phyloP scores from a whole-genome alignment of 2,888 invertebrate species.

The Formica aserva region DNA sequence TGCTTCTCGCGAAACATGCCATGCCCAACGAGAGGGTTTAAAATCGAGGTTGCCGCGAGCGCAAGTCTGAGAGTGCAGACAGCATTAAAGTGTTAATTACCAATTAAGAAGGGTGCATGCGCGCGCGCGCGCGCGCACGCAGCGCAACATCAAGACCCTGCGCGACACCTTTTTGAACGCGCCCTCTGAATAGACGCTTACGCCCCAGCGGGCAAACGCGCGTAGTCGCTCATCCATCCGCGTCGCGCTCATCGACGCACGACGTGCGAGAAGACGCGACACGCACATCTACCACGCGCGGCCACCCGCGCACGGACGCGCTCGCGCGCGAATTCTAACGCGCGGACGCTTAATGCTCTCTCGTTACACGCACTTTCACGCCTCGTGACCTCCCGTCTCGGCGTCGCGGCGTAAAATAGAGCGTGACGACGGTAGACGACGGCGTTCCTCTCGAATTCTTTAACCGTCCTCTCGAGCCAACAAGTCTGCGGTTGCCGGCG shows the following conservation, averaged over 20 bases:
- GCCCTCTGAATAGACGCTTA: conserved; percentile 84
- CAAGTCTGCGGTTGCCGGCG: conserved; percentile 8
- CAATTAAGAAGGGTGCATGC: conserved; percentile 84
- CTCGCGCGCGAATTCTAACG: conserved; percentile 59
- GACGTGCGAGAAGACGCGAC: conserved; percentile 59
- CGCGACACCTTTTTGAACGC: conserved; percentile 84
- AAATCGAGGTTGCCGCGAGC: conserved; percentile 64
- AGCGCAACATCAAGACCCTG: conserved; percentile 81
- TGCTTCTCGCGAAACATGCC: conserved; percentile 25
- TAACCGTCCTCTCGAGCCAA: conserved; percentile 62
- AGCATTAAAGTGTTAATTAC: conserved; percentile 85
- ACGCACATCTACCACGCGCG: conserved; percentile 61
- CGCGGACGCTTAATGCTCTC: conserved; percentile 75
- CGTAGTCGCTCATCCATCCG: conserved; percentile 76
- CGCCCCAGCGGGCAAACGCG: conserved; percentile 82
- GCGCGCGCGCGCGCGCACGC: conserved; percentile 32
- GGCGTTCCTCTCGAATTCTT: conserved; percentile 72
- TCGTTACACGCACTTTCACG: conserved; percentile 80
- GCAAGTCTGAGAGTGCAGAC: conserved; percentile 79
- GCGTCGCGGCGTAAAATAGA: conserved; percentile 70
- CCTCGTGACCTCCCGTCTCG: conserved; percentile 69
- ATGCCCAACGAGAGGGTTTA: conserved; percentile 12
- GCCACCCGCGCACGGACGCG: conserved; percentile 47
- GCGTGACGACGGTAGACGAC: conserved; percentile 56
- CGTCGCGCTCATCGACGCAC: conserved; percentile 64